phyloP scores from a whole-genome alignment of 2,888 invertebrate species.

The Hirtodrosophila cameraria region DNA sequence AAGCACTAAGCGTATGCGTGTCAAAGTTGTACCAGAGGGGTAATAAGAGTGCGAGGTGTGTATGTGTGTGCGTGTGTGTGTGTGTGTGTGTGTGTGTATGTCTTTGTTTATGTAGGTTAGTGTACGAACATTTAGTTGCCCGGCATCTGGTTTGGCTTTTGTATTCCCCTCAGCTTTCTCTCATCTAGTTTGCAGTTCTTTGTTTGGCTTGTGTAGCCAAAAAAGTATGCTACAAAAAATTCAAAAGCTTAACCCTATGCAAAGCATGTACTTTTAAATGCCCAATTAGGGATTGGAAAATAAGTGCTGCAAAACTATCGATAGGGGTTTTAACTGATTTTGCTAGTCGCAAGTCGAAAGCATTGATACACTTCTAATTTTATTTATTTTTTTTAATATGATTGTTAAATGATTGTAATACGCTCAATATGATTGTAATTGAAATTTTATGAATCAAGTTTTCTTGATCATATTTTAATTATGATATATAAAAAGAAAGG shows the following conservation, averaged over 20 bases:
- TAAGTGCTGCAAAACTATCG: neutral
- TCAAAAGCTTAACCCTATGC: constrained; percentile 3
- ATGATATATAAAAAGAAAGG: no score
- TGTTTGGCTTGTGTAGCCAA: constrained; percentile 16
- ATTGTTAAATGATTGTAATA: no score
- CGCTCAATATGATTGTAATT: no score
- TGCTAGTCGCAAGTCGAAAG: no score
- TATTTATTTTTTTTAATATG: no score
- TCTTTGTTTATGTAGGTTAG: constrained; percentile 36
- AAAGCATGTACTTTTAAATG: constrained; percentile 15
- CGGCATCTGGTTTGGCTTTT: constrained; percentile 8
- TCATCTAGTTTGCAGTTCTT: constrained; percentile 12
- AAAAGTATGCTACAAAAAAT: constrained; percentile 20
- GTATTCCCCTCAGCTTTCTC: neutral
- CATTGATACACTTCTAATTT: no score
- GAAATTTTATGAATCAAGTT: no score
- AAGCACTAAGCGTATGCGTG: constrained; percentile 66
- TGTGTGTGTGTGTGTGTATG: neutral
- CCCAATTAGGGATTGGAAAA: constrained; percentile 20
- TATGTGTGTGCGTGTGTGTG: neutral
- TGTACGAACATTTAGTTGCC: constrained; percentile 27
- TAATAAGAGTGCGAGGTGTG: no score
- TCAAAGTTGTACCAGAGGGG: constrained; percentile 28
- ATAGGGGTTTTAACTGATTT: no score
- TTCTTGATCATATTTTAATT: no score